Evolutionary conservation across 1,140 invertebrate species (phyloP).

Genomic region (Episyrphus balteatus): DNA sequence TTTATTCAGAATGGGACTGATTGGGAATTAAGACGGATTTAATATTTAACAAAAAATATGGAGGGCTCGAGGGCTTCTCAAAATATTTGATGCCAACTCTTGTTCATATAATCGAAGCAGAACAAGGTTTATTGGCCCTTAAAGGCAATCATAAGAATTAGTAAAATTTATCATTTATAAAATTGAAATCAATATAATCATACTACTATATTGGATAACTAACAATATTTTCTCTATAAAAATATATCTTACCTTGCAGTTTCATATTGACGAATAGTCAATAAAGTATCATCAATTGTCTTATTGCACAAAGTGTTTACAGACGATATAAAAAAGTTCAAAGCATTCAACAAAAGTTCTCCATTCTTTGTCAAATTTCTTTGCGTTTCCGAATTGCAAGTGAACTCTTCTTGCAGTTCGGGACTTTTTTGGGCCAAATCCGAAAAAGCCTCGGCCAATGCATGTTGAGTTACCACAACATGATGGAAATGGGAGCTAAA

Average conservation of each 20-base stretch:
- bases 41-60: no score
- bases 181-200: no score
- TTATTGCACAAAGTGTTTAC: conserved; percentile 92
- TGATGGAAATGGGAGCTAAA: conserved; percentile 81
- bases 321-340: conserved; percentile 93
- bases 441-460: conserved; percentile 59
- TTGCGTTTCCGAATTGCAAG: conserved; percentile 92
- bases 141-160: no score
- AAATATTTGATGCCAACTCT: no score
- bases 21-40: no score
- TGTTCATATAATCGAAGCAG: no score
- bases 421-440: conserved; percentile 90
- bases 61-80: no score
- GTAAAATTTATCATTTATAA: no score
- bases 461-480: conserved; percentile 69
- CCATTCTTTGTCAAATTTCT: conserved; percentile 88
- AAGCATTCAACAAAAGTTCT: conserved; percentile 77
- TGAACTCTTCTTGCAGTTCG: conserved; percentile 88
- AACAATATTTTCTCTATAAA: no score
- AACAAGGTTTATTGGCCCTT: no score
- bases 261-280: conserved; percentile 89
- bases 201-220: no score
- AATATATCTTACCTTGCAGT: conserved; percentile 75
- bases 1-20: no score
- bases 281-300: conserved; percentile 91